These are phyloP conservation scores for Vanacampus margaritifer DNA, from an alignment of 2,113 vertebrate species.

Conservation along the genomic window DNA sequence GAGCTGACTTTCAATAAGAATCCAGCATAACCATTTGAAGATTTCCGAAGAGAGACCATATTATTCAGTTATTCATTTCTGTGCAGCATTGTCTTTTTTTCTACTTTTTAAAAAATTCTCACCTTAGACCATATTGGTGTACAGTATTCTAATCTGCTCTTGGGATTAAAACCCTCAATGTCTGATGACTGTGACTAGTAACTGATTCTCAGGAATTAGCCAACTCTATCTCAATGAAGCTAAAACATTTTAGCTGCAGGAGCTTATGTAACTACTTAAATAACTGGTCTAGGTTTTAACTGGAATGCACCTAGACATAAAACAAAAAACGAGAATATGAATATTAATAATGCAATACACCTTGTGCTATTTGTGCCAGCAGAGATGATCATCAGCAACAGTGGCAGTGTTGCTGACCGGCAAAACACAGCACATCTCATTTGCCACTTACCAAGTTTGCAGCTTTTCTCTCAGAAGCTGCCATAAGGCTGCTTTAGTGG, in stretches of 20 bases:
- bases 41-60: background rate
- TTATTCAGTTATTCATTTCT: background rate
- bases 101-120: background rate
- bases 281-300: background rate
- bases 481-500: background rate
- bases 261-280: background rate
- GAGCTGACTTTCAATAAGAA: background rate
- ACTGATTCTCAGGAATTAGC: background rate
- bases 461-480: background rate
- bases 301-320: background rate
- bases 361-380: background rate
- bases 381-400: background rate
- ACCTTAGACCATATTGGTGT: background rate
- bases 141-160: background rate
- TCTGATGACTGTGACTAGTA: background rate
- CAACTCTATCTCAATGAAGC: background rate
- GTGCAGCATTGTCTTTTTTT: background rate
- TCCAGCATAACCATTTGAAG: background rate
- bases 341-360: background rate
- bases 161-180: background rate
- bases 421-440: background rate
- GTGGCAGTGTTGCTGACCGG: slow-evolving; percentile 1
- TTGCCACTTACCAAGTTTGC: background rate
- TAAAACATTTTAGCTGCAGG: background rate
- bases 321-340: background rate